These are phyloP conservation scores for Stenichneumon culpator DNA, from an alignment of 2,888 invertebrate genomes.

Conservation along the genomic window DNA sequence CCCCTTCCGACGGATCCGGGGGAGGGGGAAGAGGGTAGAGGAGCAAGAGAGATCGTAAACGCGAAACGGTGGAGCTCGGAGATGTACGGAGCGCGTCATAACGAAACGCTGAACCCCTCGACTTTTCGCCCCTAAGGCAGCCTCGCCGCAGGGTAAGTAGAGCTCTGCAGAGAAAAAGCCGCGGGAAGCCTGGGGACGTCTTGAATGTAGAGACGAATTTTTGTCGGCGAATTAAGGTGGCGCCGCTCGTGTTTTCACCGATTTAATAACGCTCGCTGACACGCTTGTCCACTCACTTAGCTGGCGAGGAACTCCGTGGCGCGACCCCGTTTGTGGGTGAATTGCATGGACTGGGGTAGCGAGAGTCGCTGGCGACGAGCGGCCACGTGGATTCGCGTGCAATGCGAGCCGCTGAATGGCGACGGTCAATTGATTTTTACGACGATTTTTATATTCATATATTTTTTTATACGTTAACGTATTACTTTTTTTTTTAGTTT, in stretches of 20 bases:
- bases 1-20: neutral
- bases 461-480: neutral
- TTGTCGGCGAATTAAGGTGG: slow-evolving; percentile 50
- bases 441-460: neutral
- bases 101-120: slow-evolving; percentile 46
- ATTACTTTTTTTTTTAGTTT: neutral
- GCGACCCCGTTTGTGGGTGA: neutral
- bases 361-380: neutral
- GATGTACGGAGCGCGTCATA: slow-evolving; percentile 61
- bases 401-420: slow-evolving; percentile 6
- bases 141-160: neutral
- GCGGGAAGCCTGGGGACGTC: neutral
- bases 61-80: slow-evolving; percentile 50
- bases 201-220: slow-evolving; percentile 41
- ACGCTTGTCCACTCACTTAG: slow-evolving; percentile 39
- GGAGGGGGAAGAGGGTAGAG: slow-evolving; percentile 2
- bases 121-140: neutral
- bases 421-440: slow-evolving; percentile 2
- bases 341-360: neutral
- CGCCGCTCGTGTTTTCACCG: slow-evolving; percentile 43
- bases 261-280: slow-evolving; percentile 43
- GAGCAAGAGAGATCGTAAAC: slow-evolving; percentile 57
- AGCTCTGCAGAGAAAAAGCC: neutral
- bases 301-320: neutral
- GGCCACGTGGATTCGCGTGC: slow-evolving; percentile 6